phyloP scores from a whole-genome alignment of 2,888 invertebrate genomes.

The Cactoblastis cactorum region DNA sequence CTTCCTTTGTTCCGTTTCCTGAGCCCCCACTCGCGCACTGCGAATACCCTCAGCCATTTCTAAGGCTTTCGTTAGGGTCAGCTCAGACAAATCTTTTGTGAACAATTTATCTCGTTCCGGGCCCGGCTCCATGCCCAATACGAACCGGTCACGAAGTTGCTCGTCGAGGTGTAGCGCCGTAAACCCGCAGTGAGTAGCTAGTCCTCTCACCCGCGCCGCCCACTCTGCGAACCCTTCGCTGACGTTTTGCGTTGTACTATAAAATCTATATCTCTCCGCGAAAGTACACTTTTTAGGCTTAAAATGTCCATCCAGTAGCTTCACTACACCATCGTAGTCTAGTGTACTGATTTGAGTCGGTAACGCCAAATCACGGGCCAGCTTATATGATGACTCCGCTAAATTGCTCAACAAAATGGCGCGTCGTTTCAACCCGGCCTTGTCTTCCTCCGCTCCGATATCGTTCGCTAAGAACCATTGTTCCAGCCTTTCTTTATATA shows the following conservation, averaged over 20 bases:
- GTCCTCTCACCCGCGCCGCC: neutral
- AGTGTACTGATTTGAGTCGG: neutral
- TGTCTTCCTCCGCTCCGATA: neutral
- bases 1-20: neutral
- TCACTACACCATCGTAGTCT: neutral
- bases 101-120: neutral
- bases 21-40: neutral
- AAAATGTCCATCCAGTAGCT: neutral
- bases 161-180: neutral
- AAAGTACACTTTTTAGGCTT: neutral
- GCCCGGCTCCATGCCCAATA: neutral
- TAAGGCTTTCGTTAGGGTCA: neutral
- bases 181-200: neutral
- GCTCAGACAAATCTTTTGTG: neutral
- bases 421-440: neutral
- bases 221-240: neutral
- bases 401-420: neutral
- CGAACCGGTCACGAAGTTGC: neutral
- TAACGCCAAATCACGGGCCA: neutral
- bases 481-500: neutral
- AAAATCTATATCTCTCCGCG: neutral
- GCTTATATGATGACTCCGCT: neutral
- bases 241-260: neutral
- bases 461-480: neutral
- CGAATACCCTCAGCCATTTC: neutral